Evolutionary conservation across 2,797 vertebrate species (phyloP), one percentile per base, ranked within the genome.

Genomic region (Periophthalmus magnuspinnatus): DNA sequence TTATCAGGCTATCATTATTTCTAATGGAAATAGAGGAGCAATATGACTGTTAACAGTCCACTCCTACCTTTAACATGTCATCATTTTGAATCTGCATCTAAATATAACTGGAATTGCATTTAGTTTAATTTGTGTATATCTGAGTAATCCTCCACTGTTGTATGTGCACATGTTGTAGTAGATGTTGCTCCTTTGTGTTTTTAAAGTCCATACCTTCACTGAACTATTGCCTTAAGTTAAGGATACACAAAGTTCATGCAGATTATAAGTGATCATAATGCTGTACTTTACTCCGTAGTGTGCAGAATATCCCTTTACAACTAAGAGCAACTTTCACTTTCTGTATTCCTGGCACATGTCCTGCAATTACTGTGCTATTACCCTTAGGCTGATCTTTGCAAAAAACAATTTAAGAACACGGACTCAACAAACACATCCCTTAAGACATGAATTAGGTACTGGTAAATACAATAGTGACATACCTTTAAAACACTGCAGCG

Each of bases 331-430:
- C 33, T 36, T 66, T 34, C 17, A 50, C 32, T 36, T 66, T 34
- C 17, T 28, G 28, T 65, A 50, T 65, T 66, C 48, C 50, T 66
- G 48, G 28, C 64, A 54, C 41, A 65, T 50, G 41, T 32, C 14
- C 41, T 33, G 45, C 62, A 65, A 65, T 17, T 45, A 47, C 22
- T 32, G 6, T 65, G 14, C 38, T 32, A 65, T 64, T 54, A 52
- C 38, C 61, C 38, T 13, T 4, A 24, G 38, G 38, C 38, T 10
- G 45, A 45, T 41, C 61, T 47, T 32, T 52, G 19, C 48, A 54
- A 21, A 34, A 45, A 54, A 52, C 2, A 0, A 34, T 54, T 65
- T 36, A 34, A 54, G 64, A 54, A 54, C 21, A 19, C 5, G 50
- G 32, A 19, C 66, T 54, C 47, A n/a, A 13, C 32, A 45, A 24